Base-by-base conservation (phyloP, 2,113 vertebrate genomes). In the Herpailurus yagouaroundi region DNA sequence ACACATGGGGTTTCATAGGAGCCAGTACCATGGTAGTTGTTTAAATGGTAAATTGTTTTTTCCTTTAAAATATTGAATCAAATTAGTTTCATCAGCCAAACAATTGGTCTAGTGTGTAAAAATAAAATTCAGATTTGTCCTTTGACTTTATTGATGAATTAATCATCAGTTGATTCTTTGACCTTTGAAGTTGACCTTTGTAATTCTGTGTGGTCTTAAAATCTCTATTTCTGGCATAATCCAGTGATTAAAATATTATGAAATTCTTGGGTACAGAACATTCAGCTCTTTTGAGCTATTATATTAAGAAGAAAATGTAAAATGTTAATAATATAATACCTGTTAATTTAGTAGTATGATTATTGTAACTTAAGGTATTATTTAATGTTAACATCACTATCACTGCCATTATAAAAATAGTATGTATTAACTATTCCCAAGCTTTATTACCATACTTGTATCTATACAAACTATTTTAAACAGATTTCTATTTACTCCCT, bases 291-390 rank as follows among this genome's bases (percentile, higher is more conserved):
- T 63, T 87, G 31, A 86, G 25, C 23, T 76, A 33, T 63, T 89
- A 21, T 48, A 60, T 79, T 95, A 60, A 93, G 52, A 89, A 93
- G n/a, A 69, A 95, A 93, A 93, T 66, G 10, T 50, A 64, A 95
- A 95, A 93, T 52, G 19, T 45, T 85, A 89, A 77, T 64, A 66
- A 68, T 23, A 71, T 23, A 52, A 76, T 36, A 55, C 6, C 57
- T 57, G 76, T 69, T 76, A 31, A 97, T 68, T 80, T 93, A 91
- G 14, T 18, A 57, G n/a, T 69, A 66, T 94, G 50, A 79, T 50
- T 36, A 83, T 63, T 90, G 38, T 95, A 86, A 55, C 23, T 94
- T 86, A 50, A 91, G 71, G 7, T 21, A 81, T 64, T 94, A 29
- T 82, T 92, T 92, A 76, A 64, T 93, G 21, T 76, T 95, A 48